Evolutionary conservation across 2,113 vertebrate species (phyloP).

Genomic region (Ardeotis arabs): DNA sequence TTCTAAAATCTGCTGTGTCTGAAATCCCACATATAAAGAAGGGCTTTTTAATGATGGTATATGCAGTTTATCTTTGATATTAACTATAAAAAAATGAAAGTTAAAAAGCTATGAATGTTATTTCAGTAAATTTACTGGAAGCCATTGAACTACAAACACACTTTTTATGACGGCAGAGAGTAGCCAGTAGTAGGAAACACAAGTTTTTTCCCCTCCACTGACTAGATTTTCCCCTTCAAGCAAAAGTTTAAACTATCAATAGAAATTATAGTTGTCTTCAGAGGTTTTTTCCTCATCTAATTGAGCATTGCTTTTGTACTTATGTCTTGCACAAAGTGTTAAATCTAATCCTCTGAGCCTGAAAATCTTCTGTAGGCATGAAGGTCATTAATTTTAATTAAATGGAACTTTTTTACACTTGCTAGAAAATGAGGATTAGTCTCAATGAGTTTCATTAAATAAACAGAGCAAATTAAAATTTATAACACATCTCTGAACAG

Average conservation of each 20-base stretch:
- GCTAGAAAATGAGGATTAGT: constrained; percentile 68
- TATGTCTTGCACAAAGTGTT: constrained; percentile 18
- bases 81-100: constrained; percentile 32
- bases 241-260: not conserved
- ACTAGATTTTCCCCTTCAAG: not conserved
- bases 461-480: constrained; percentile 73
- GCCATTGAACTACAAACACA: constrained; percentile 34
- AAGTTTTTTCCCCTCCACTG: not conserved
- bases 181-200: not conserved
- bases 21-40: constrained; percentile 29
- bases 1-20: constrained; percentile 32
- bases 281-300: not conserved
- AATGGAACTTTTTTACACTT: constrained; percentile 53
- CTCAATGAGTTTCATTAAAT: constrained; percentile 73
- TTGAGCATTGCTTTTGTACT: not conserved
- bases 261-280: not conserved
- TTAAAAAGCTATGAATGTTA: not conserved
- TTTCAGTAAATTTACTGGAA: constrained; percentile 42
- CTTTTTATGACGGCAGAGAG: not conserved
- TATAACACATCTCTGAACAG: constrained; percentile 43
- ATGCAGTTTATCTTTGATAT: not conserved
- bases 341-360: constrained; percentile 55
- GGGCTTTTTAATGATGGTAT: constrained; percentile 6
- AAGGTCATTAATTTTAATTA: constrained; percentile 79
- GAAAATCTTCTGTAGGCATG: constrained; percentile 52